phyloP scores from a whole-genome alignment of 2,888 invertebrate species.

The Apamea monoglypha region DNA sequence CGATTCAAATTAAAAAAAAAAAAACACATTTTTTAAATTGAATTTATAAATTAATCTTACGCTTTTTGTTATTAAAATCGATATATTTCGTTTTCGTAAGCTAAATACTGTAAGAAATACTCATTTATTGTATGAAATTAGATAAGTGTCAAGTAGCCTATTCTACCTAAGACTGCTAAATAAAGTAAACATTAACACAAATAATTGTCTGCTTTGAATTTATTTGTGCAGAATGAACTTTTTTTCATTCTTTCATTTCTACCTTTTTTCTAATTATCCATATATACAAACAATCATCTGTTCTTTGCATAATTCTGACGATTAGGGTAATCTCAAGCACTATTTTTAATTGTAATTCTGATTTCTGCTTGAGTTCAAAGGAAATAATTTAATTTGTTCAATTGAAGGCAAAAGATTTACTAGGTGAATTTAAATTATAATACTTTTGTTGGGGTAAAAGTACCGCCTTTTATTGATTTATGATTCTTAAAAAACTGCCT shows the following conservation, averaged over 20 bases:
- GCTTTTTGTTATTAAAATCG: too few species aligned
- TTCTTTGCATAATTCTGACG: neutral
- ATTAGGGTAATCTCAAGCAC: neutral
- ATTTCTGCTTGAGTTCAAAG: neutral
- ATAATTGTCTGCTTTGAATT: slow-evolving; percentile 2
- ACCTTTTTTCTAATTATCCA: neutral
- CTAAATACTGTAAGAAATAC: too few species aligned
- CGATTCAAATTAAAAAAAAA: too few species aligned
- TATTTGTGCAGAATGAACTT: neutral
- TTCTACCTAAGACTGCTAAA: neutral
- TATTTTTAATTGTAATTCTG: neutral
- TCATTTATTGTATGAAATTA: too few species aligned
- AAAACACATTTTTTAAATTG: too few species aligned
- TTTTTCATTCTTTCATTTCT: neutral
- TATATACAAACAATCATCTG: neutral
- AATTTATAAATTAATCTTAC: too few species aligned
- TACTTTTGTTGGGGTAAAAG: neutral
- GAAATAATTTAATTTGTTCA: neutral
- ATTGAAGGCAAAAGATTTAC: neutral
- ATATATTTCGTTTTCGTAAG: too few species aligned
- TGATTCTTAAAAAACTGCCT: neutral
- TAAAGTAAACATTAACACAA: neutral
- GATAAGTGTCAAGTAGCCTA: too few species aligned
- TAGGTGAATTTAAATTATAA: neutral
- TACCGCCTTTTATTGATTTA: neutral